Conservation (phyloP, 2,113 vertebrate genomes). For the Seriola rivoliana region DNA sequence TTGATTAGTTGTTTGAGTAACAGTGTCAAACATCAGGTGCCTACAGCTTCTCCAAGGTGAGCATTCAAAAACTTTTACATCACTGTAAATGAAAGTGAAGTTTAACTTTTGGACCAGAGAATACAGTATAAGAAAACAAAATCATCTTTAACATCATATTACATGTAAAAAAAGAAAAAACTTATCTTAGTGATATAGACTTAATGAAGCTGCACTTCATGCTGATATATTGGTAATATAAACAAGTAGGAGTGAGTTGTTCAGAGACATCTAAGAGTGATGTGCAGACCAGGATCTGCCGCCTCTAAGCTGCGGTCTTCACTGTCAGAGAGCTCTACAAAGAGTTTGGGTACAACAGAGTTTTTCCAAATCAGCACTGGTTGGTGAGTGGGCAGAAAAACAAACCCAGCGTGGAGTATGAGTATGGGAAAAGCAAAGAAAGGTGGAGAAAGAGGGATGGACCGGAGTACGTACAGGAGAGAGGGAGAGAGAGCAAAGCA, state of each 20-base stretch:
- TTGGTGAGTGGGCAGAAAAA: conserved; percentile 3
- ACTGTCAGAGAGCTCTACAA: not conserved
- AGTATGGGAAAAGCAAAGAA: conserved; percentile 83
- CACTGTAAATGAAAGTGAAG: not conserved
- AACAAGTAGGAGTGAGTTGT: not conserved
- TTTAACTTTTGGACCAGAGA: not conserved
- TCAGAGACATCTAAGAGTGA: not conserved
- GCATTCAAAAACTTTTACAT: too few relatives aligned
- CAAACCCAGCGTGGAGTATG: conserved; percentile 21
- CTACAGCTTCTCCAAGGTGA: not conserved
- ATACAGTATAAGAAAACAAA: too few relatives aligned
- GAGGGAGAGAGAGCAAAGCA: conserved; percentile 80
- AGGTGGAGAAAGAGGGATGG: conserved; percentile 51
- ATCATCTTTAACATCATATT: too few relatives aligned
- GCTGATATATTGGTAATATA: not conserved
- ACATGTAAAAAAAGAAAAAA: too few relatives aligned
- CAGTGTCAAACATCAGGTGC: not conserved
- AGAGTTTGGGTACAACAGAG: conserved; percentile 9
- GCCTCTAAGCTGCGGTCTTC: not conserved
- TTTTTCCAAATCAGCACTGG: conserved; percentile 2
- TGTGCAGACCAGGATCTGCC: not conserved
- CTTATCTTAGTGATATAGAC: too few relatives aligned
- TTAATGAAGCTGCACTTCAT: not conserved
- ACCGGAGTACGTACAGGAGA: conserved; percentile 20
- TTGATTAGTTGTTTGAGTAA: not conserved